Evolutionary conservation across 2,797 vertebrate species (phyloP).

Genomic region (Coendou prehensilis): DNA sequence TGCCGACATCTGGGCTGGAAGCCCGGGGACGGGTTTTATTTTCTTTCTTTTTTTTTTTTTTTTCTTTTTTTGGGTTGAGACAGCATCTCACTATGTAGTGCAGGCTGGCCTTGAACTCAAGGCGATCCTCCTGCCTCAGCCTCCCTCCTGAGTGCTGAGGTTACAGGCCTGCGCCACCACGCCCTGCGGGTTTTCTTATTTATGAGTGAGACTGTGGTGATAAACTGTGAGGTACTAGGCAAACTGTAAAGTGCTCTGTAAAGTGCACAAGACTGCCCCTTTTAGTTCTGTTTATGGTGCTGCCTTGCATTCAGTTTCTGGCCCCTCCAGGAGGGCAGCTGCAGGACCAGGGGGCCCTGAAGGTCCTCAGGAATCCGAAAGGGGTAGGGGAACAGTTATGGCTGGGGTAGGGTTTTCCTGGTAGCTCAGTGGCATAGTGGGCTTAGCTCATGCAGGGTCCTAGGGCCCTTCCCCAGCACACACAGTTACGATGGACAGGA

Average conservation of each 20-base stretch:
- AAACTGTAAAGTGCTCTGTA: background rate
- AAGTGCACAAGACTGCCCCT: background rate
- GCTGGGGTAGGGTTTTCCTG: background rate
- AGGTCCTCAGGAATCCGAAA: background rate
- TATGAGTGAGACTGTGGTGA: background rate
- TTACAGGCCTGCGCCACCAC: background rate
- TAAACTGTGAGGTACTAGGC: background rate
- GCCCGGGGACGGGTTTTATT: background rate
- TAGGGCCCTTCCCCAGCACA: background rate
- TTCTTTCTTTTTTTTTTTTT: background rate
- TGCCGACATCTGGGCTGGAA: background rate
- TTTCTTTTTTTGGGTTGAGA: background rate
- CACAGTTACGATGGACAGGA: conserved; percentile 15
- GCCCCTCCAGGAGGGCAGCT: background rate
- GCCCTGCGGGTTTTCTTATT: background rate
- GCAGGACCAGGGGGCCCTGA: background rate
- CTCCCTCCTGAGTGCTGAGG: background rate
- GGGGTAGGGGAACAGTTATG: background rate
- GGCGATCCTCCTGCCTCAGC: background rate
- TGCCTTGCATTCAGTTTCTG: background rate
- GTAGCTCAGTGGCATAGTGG: background rate
- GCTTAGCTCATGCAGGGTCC: background rate
- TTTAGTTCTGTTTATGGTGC: background rate
- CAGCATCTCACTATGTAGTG: background rate
- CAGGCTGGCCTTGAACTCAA: background rate